These are phyloP conservation scores for Danio aesculapii DNA, from an alignment of 2,797 vertebrate genomes.

Conservation along the genomic window DNA sequence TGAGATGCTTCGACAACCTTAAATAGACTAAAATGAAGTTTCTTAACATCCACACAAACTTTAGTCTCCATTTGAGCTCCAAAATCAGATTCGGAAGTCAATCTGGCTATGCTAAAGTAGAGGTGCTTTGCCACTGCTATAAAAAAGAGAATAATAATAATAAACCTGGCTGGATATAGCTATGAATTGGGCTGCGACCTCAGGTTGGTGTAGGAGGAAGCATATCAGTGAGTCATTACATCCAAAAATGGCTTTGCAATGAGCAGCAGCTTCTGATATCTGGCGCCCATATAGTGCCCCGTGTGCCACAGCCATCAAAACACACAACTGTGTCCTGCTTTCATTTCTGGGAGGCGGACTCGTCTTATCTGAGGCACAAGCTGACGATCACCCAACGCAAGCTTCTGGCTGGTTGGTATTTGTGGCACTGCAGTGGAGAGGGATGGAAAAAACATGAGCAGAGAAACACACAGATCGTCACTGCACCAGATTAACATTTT, in stretches of 20 bases:
- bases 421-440: constrained; percentile 43
- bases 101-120: not conserved
- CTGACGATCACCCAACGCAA: constrained; percentile 33
- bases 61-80: not conserved
- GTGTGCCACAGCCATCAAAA: not conserved
- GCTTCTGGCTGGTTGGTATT: constrained; percentile 51
- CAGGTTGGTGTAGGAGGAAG: constrained; percentile 49
- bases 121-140: constrained; percentile 16
- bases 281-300: constrained; percentile 26
- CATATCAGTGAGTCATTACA: constrained; percentile 50
- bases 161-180: constrained; percentile 24
- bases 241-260: constrained; percentile 56
- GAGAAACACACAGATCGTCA: constrained; percentile 28
- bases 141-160: not conserved
- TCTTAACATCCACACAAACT: constrained; percentile 27
- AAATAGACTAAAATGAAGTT: constrained; percentile 20
- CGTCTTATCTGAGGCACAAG: constrained; percentile 25
- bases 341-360: constrained; percentile 33
- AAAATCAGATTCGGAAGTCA: not conserved
- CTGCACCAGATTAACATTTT: constrained; percentile 38
- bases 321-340: constrained; percentile 34
- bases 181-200: constrained; percentile 39
- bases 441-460: constrained; percentile 14
- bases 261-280: constrained; percentile 51
- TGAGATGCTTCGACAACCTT: constrained; percentile 24